These are phyloP conservation scores for Pseudoatta argentina DNA, from an alignment of 1,140 invertebrate genomes.

Conservation along the genomic window DNA sequence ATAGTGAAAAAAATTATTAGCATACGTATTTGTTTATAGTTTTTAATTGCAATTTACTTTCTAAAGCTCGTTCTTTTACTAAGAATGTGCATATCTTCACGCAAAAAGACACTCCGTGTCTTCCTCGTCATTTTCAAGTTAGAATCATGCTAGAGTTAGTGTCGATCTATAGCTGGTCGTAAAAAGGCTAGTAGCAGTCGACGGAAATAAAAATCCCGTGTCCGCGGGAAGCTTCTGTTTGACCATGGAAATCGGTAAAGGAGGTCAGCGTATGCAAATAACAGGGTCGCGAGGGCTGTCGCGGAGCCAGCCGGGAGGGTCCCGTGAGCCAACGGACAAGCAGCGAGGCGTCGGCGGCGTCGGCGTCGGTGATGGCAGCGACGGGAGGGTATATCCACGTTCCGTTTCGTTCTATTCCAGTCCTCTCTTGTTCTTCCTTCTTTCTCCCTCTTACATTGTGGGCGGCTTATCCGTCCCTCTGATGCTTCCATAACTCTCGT, in stretches of 20 bases:
- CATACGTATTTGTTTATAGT: background rate
- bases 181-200: slow-evolving; percentile 2
- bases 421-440: slow-evolving; percentile 13
- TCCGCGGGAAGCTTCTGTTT: slow-evolving; percentile 78
- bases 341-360: slow-evolving; percentile 14
- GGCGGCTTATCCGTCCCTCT: slow-evolving; percentile 57
- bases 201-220: slow-evolving; percentile 46
- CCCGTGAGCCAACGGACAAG: slow-evolving; percentile 81
- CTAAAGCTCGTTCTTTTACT: background rate
- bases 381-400: slow-evolving; percentile 45
- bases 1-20: background rate
- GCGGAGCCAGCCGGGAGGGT: slow-evolving; percentile 74
- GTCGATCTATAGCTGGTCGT: background rate
- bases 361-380: slow-evolving; percentile 7
- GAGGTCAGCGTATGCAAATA: slow-evolving; percentile 83
- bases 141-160: background rate
- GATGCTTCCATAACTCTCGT: slow-evolving; percentile 48
- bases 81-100: background rate
- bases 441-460: slow-evolving; percentile 17
- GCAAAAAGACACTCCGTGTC: background rate
- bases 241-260: slow-evolving; percentile 80
- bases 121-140: background rate
- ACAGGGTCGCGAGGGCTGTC: slow-evolving; percentile 77
- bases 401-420: slow-evolving; percentile 27
- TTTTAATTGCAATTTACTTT: background rate